These are phyloP conservation scores for Rhizoglyphus robini DNA, from an alignment of 1,140 invertebrate species.

Conservation along the genomic window DNA sequence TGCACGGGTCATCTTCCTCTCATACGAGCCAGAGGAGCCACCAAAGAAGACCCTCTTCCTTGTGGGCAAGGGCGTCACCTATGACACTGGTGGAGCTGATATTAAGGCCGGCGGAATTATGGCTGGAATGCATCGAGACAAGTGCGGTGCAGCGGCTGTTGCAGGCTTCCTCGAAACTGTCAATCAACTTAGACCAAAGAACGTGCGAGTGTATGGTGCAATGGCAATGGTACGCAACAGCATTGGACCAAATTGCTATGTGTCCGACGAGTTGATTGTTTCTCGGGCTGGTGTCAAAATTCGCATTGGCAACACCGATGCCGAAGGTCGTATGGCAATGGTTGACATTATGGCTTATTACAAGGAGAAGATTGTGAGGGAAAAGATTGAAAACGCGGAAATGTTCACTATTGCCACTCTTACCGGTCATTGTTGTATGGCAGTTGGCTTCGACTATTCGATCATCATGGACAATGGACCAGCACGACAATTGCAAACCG, in stretches of 20 bases:
- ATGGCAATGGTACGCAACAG: slow-evolving; percentile 81
- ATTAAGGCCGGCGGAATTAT: slow-evolving; percentile 76
- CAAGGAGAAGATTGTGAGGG: slow-evolving; percentile 45
- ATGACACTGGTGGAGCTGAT: slow-evolving; percentile 72
- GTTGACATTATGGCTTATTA: slow-evolving; percentile 65
- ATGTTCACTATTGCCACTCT: slow-evolving; percentile 88
- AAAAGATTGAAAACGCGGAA: slow-evolving; percentile 55
- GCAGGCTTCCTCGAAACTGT: slow-evolving; percentile 77
- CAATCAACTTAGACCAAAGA: slow-evolving; percentile 53
- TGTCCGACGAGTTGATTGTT: slow-evolving; percentile 75
- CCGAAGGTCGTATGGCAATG: slow-evolving; percentile 90
- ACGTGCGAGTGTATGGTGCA: slow-evolving; percentile 68
- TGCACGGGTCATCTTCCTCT: slow-evolving; percentile 69
- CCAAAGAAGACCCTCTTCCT: slow-evolving; percentile 61
- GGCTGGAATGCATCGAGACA: slow-evolving; percentile 92
- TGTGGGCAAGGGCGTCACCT: slow-evolving; percentile 92
- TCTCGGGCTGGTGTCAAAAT: slow-evolving; percentile 62
- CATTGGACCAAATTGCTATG: slow-evolving; percentile 72
- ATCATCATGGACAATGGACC: slow-evolving; percentile 80
- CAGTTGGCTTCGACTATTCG: slow-evolving; percentile 62
- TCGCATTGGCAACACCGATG: slow-evolving; percentile 82
- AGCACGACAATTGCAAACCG: slow-evolving; percentile 48
- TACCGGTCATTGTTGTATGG: slow-evolving; percentile 67
- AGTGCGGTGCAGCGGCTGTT: slow-evolving; percentile 85
- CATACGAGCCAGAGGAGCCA: slow-evolving; percentile 50